Conservation (phyloP, 1,140 invertebrate species). For the Delia radicum region DNA sequence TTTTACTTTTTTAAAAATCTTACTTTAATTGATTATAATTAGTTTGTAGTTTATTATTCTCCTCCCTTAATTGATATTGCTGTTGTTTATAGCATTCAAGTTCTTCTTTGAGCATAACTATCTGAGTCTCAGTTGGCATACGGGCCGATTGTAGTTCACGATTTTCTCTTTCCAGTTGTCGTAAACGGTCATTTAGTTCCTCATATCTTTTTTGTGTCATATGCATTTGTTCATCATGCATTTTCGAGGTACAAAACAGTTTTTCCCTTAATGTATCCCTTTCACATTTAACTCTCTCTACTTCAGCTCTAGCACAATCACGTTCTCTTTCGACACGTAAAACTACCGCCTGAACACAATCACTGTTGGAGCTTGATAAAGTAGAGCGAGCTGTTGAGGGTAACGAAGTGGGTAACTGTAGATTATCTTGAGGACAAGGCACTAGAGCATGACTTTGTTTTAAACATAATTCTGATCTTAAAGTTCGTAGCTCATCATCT, state of each 20-base stretch:
- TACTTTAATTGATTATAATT: slow-evolving; percentile 46
- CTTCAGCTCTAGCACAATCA: slow-evolving; percentile 43
- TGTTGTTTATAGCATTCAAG: slow-evolving; percentile 37
- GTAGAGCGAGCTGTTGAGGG: slow-evolving; percentile 22
- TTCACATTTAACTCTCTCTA: slow-evolving; percentile 48
- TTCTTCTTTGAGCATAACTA: slow-evolving; percentile 44
- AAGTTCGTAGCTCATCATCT: slow-evolving; percentile 43
- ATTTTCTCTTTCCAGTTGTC: slow-evolving; percentile 43
- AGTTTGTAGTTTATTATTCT: slow-evolving; percentile 33
- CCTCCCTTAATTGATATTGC: slow-evolving; percentile 31
- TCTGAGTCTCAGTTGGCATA: slow-evolving; percentile 41
- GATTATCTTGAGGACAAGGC: not conserved
- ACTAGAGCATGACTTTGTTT: slow-evolving; percentile 15
- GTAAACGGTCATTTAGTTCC: slow-evolving; percentile 37
- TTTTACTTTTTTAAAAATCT: not conserved
- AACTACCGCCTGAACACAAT: slow-evolving; percentile 49
- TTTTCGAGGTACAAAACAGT: slow-evolving; percentile 36
- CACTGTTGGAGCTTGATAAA: slow-evolving; percentile 27
- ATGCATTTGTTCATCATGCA: slow-evolving; percentile 43
- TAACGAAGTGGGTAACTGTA: not conserved
- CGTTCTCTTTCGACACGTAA: slow-evolving; percentile 44
- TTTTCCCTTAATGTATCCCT: slow-evolving; percentile 45
- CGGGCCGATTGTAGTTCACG: slow-evolving; percentile 41
- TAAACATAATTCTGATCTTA: slow-evolving; percentile 39
- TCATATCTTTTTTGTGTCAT: slow-evolving; percentile 37